Evolutionary conservation across 2,888 invertebrate species (phyloP).

Genomic region (Theristus sp.): DNA sequence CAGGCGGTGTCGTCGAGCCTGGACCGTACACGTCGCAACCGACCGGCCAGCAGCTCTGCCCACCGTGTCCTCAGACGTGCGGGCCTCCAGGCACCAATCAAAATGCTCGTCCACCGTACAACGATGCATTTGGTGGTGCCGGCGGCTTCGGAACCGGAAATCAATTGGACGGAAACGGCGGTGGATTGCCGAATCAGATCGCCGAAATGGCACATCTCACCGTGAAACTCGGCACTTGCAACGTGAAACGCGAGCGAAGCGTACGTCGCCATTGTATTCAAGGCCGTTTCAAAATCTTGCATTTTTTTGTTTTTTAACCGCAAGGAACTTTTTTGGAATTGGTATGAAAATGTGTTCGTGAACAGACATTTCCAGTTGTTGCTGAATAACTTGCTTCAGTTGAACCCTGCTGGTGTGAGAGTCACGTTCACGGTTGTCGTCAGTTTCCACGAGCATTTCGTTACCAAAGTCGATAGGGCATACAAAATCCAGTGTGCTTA

Average conservation of each 20-base stretch:
- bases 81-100: too few relatives aligned
- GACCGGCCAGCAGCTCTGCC: background rate
- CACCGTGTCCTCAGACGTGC: background rate
- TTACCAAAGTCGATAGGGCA: conserved; percentile 25
- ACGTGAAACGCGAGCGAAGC: conserved; percentile 20
- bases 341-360: too few relatives aligned
- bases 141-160: too few relatives aligned
- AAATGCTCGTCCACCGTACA: background rate
- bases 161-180: background rate
- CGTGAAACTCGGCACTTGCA: conserved; percentile 20
- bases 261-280: conserved; percentile 9
- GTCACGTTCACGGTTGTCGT: conserved; percentile 24
- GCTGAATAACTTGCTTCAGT: too few relatives aligned
- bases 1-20: background rate
- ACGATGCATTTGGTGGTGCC: background rate
- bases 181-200: background rate
- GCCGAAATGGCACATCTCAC: conserved; percentile 15
- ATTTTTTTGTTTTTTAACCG: too few relatives aligned
- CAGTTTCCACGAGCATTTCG: conserved; percentile 24
- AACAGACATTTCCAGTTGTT: too few relatives aligned
- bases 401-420: conserved; percentile 22
- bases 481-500: conserved; percentile 24
- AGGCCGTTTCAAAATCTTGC: too few relatives aligned
- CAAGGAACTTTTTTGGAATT: too few relatives aligned
- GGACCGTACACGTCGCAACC: background rate